A percentile compares a stretch with the other conserved stretches of the same genome.
Evolutionary conservation across 1,140 invertebrate genomes (phyloP).

Genomic region (Triops cancriformis): DNA sequence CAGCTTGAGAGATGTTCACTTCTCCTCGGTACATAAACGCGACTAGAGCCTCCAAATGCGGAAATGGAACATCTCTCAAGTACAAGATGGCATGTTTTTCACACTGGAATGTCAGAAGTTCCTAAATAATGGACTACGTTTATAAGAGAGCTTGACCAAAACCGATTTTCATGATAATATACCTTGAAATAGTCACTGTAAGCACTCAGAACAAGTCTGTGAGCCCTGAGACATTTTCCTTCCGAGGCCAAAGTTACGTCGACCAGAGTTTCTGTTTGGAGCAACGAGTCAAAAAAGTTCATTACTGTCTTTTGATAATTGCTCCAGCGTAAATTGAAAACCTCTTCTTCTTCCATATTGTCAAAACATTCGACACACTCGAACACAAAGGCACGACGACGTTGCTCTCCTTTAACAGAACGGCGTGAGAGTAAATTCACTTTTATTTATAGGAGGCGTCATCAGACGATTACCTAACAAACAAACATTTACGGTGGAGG

Average conservation of each 20-base stretch:
- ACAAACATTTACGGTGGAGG: no score
- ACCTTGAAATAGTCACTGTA: conserved; percentile 93
- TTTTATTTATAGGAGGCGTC: no score
- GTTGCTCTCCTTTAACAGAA: no score
- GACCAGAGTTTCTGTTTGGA: conserved; percentile 81
- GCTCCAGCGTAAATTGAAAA: conserved; percentile 89
- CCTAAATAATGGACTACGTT: not conserved
- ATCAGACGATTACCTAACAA: no score
- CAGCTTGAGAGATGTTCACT: conserved; percentile 68
- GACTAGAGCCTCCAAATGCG: conserved; percentile 51
- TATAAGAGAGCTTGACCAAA: not conserved
- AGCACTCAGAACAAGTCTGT: conserved; percentile 85
- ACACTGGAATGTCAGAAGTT: conserved; percentile 33
- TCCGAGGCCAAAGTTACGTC: conserved; percentile 88
- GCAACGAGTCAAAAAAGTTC: conserved; percentile 79
- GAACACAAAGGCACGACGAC: no score
- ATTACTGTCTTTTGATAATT: conserved; percentile 86
- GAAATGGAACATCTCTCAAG: conserved; percentile 66
- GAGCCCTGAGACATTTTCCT: conserved; percentile 80
- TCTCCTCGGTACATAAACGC: conserved; percentile 53
- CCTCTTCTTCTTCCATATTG: conserved; percentile 59
- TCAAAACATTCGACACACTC: no score
- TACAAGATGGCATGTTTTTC: conserved; percentile 45
- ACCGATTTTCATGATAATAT: conserved; percentile 30
- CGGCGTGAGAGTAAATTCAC: no score